Conservation (phyloP, 2,888 invertebrate genomes). For the Rhingia rostrata region DNA sequence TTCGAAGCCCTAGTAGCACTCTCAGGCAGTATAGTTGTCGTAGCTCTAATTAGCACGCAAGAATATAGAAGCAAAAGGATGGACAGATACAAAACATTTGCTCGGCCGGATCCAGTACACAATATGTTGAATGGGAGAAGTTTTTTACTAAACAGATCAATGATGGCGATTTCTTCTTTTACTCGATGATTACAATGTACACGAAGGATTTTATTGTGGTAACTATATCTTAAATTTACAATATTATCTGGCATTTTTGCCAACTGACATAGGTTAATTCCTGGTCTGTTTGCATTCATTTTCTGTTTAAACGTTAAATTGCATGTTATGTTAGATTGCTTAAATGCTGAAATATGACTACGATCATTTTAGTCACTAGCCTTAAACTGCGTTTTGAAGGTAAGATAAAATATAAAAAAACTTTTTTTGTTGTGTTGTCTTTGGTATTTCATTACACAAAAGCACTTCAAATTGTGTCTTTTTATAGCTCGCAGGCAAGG, state of each 20-base stretch:
- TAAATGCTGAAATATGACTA: slow-evolving; percentile 1
- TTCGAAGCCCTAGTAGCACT: slow-evolving; percentile 44
- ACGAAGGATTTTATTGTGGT: slow-evolving; percentile 43
- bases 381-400: slow-evolving; percentile 14
- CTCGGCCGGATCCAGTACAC: slow-evolving; percentile 35
- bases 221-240: slow-evolving; percentile 51
- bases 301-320: slow-evolving; percentile 20
- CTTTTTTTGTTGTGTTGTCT: slow-evolving; percentile 32
- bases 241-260: slow-evolving; percentile 63
- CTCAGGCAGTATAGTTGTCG: slow-evolving; percentile 77
- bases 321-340: slow-evolving; percentile 36
- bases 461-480: slow-evolving; percentile 29
- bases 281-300: slow-evolving; percentile 42
- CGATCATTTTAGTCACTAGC: slow-evolving; percentile 3
- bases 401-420: slow-evolving; percentile 26
- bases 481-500: slow-evolving; percentile 24
- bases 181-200: slow-evolving; percentile 58
- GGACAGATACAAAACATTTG: slow-evolving; percentile 76
- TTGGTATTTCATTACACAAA: slow-evolving; percentile 25
- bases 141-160: slow-evolving; percentile 53
- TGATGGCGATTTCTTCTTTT: slow-evolving; percentile 42
- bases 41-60: slow-evolving; percentile 79
- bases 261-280: slow-evolving; percentile 41
- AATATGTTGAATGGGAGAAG: slow-evolving; percentile 55
- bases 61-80: slow-evolving; percentile 80